These are phyloP conservation scores for Nyctereutes procyonoides DNA, from an alignment of 2,113 vertebrate genomes.

Conservation along the genomic window DNA sequence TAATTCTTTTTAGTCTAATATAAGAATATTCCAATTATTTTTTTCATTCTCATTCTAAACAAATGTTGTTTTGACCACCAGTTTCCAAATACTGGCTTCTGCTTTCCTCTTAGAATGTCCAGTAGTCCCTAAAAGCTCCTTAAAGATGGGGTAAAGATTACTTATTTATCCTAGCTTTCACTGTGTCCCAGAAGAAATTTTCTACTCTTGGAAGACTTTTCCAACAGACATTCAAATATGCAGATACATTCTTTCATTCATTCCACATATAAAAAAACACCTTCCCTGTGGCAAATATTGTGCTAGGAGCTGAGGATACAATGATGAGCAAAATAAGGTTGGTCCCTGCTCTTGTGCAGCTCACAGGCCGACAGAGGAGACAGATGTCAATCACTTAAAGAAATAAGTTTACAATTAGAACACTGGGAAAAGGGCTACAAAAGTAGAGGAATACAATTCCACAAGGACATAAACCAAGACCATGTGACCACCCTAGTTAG, in stretches of 20 bases:
- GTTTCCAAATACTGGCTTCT: background rate
- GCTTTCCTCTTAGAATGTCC: background rate
- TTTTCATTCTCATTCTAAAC: background rate
- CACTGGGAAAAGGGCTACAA: background rate
- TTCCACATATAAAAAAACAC: background rate
- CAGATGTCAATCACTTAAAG: background rate
- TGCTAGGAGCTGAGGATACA: background rate
- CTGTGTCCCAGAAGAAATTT: background rate
- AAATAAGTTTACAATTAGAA: background rate
- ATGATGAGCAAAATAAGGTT: background rate
- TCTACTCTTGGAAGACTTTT: background rate
- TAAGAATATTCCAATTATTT: slow-evolving; percentile 8
- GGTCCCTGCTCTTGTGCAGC: background rate
- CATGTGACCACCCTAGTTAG: background rate
- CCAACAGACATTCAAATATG: background rate
- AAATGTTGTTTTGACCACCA: background rate
- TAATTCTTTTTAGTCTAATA: background rate
- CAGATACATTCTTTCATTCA: background rate
- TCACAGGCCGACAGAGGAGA: background rate
- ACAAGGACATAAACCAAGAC: background rate
- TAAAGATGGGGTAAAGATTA: background rate
- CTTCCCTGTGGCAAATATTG: background rate
- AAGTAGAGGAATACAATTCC: background rate
- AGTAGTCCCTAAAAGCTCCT: background rate
- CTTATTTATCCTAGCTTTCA: background rate